Evolutionary conservation across 2,888 invertebrate species (phyloP).

Genomic region (Abrostola triplasia): DNA sequence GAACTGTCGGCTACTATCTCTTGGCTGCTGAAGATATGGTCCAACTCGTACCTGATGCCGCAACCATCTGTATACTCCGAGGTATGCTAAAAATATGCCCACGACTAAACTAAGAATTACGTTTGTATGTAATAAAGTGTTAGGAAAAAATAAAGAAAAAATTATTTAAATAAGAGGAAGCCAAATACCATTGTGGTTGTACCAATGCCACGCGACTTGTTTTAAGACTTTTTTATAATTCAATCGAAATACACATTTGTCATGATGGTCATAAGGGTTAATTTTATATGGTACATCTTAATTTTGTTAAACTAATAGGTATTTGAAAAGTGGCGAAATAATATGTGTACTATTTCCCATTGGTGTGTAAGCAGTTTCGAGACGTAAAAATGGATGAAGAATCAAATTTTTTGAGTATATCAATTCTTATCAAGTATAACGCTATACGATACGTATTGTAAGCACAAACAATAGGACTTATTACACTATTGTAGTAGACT

Average conservation of each 20-base stretch:
- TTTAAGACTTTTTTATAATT: too few relatives aligned
- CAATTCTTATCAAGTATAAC: neutral
- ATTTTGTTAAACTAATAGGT: too few relatives aligned
- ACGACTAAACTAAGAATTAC: neutral
- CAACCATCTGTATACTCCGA: conserved; percentile 74
- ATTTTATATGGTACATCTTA: too few relatives aligned
- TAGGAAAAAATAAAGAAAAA: too few relatives aligned
- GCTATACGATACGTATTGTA: conserved; percentile 1
- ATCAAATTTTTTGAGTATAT: neutral
- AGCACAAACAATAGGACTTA: conserved; percentile 1
- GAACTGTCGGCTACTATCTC: conserved; percentile 93
- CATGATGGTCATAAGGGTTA: too few relatives aligned
- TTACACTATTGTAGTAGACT: neutral
- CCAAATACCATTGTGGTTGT: neutral
- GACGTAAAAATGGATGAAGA: neutral
- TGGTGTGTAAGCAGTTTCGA: neutral
- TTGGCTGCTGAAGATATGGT: conserved; percentile 94
- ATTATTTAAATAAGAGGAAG: too few relatives aligned
- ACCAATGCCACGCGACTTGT: too few relatives aligned
- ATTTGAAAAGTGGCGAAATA: too few relatives aligned
- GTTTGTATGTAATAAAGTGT: neutral
- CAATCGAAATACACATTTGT: too few relatives aligned
- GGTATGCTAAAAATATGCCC: conserved; percentile 59
- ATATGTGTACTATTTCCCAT: too few relatives aligned
- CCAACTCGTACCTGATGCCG: conserved; percentile 91